Percentiles rank a stretch among this genome's conserved stretches.
phyloP scores from a whole-genome alignment of 2,113 vertebrate genomes.

The Lophotis ruficrista region DNA sequence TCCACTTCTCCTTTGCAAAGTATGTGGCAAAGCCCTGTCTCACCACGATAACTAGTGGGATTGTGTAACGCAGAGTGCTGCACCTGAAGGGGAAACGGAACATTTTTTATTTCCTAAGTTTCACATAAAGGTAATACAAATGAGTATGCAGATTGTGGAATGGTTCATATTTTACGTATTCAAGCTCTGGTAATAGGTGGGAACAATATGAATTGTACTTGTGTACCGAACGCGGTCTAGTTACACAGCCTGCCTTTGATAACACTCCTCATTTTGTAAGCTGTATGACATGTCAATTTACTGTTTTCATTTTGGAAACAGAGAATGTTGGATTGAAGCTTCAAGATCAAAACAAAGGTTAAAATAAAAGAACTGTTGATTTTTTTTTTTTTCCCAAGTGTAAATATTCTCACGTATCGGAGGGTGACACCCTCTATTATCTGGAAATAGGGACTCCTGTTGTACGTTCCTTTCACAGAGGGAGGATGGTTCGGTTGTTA shows the following conservation, averaged over 20 bases:
- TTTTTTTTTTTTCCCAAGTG: neutral
- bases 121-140: conserved; percentile 62
- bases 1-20: neutral
- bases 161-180: conserved; percentile 69
- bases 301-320: conserved; percentile 50
- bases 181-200: conserved; percentile 60
- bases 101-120: conserved; percentile 72
- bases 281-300: conserved; percentile 73
- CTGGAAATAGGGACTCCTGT: neutral
- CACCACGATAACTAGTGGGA: neutral
- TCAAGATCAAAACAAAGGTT: conserved; percentile 73
- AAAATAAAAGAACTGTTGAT: conserved; percentile 38
- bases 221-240: neutral
- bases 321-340: conserved; percentile 55
- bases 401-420: neutral
- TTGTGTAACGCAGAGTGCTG: neutral
- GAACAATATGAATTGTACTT: conserved; percentile 67
- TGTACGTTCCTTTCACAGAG: neutral
- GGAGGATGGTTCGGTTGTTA: neutral
- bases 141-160: conserved; percentile 66
- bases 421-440: neutral
- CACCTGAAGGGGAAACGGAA: conserved; percentile 60
- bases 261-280: conserved; percentile 71
- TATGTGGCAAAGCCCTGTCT: neutral
- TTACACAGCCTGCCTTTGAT: conserved; percentile 52